Base-by-base conservation (phyloP, 2,113 vertebrate species). In the Oncorhynchus gorbuscha region DNA sequence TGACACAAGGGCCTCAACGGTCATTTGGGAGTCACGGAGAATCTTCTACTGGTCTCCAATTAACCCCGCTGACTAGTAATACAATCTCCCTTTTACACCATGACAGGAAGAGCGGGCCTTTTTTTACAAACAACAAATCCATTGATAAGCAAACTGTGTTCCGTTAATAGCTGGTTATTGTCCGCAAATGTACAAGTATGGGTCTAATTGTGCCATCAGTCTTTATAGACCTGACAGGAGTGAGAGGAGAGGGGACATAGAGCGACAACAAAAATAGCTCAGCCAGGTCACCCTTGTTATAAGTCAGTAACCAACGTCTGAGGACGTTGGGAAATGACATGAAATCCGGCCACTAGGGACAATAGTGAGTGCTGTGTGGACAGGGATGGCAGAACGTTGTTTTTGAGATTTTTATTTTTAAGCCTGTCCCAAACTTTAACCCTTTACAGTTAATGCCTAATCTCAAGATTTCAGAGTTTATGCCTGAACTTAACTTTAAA, bases 11-110 rank as follows among this genome's bases (percentile, higher is more conserved):
- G 73, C 48, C 64, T 71, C 20, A 18, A 20, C 3, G 71, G 49
- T 61, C 65, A 67, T 76, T 72, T 74, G 16, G 73, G 69, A 69
- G 74, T 79, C 72, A 72, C 28, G 7, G 24, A 68, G 18, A 58
- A 20, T 28, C 49, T 13, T 3, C 13, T n/a, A 16, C 22, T 30
- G 35, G n/a, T 49, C 62, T 74, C 64, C 39, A 22, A 66, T 51
- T 67, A 70, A 5, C 14, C 45, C n/a, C 13, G 20, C 24, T 51
- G 32, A 74, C n/a, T 61, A 28, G 69, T 70, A 69, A 69, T 35
- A n/a, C n/a, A 70, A 68, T 30, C 22, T 39, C 11, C 20, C 11
- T 48, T 70, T 70, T 49, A 22, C 2, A 39, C 18, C 2, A 22
- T 48, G 39, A 70, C 30, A 70, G 39, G n/a, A 48, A 48, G 20